Base-by-base conservation (phyloP, 1,140 invertebrate species). In the Papilio polyxenes region DNA sequence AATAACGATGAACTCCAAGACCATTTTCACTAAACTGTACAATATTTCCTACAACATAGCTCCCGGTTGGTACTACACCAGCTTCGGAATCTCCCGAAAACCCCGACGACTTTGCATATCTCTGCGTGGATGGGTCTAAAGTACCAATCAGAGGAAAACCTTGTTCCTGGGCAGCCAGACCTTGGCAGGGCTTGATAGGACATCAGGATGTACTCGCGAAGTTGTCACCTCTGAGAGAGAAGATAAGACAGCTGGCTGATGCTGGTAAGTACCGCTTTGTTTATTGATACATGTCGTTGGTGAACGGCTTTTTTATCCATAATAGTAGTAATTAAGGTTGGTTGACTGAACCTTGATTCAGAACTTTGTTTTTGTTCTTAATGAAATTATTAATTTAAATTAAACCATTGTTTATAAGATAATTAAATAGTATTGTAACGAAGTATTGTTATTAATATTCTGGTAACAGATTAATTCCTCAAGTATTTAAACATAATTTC, bases 61-160 rank as follows among this genome's bases (percentile, higher is more conserved):
- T 96, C 81, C 97, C 94, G 89, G 96, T 96, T 75, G 95, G 95
- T 17, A 95, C 92, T 6, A 94, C 89, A 0, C 93, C 95, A 31
- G 95, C 95, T 0, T 87, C 90, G 5, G 87, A 86, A 48, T 95
- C 94, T 5, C 85, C 92, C 10, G 95, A 95, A 86, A 95, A 97
- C 83, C 95, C 96, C 0, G 94, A 94, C 17, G 94, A 97, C 2
- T 97, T 95, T 89, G 95, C 95, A 82, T 97, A 98, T 86, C 95
- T 99, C 53, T 99, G 98, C 90, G 96, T 96, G 44, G 97, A 98
- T 90, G 98, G 97, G 2, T 96, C 95, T 1, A 96, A 97, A 83
- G 95, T 95, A 1, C 95, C 96, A 0, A 91, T 97, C 3, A 95
- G 95, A 1, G 96, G 95, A 17, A 95, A 96, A n/a, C 95, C 97